Percentiles rank a stretch among this genome's conserved stretches.
These are phyloP conservation scores for Tachystola acroxantha DNA, from an alignment of 2,888 invertebrate species.

Conservation along the genomic window DNA sequence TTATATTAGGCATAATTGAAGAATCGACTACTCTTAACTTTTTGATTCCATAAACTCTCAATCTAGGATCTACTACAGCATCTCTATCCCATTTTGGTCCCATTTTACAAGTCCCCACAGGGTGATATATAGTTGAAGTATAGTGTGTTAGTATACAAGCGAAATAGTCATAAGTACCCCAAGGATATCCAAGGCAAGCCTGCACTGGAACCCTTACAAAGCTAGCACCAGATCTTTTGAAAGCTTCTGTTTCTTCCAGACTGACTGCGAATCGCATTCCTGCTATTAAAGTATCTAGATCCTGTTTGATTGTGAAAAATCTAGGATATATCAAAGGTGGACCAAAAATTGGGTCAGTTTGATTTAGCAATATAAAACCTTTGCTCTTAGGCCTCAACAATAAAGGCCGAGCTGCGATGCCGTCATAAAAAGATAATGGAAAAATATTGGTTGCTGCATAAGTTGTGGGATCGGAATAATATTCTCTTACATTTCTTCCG, in stretches of 20 bases:
- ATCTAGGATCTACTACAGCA: slow-evolving; percentile 82
- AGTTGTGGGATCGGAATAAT: slow-evolving; percentile 75
- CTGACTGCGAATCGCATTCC: slow-evolving; percentile 78
- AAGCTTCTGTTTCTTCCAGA: slow-evolving; percentile 78
- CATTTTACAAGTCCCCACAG: slow-evolving; percentile 85
- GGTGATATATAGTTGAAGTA: slow-evolving; percentile 84
- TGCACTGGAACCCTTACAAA: slow-evolving; percentile 77
- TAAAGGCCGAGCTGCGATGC: slow-evolving; percentile 79
- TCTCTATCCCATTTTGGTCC: slow-evolving; percentile 78
- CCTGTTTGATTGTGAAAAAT: slow-evolving; percentile 81
- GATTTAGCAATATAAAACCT: slow-evolving; percentile 80
- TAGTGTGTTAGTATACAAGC: slow-evolving; percentile 80
- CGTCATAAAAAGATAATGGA: slow-evolving; percentile 81
- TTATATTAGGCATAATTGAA: slow-evolving; percentile 81
- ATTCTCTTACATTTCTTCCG: slow-evolving; percentile 75
- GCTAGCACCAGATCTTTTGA: slow-evolving; percentile 74
- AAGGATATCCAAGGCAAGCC: slow-evolving; percentile 73
- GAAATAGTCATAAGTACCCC: slow-evolving; percentile 83
- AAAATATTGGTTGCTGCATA: slow-evolving; percentile 62
- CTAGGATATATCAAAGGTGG: slow-evolving; percentile 85
- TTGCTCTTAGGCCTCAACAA: slow-evolving; percentile 80
- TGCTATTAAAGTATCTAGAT: slow-evolving; percentile 79
- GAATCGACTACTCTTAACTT: slow-evolving; percentile 82
- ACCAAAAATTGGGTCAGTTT: slow-evolving; percentile 84
- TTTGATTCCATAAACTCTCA: slow-evolving; percentile 80